These are phyloP conservation scores for Manacus vitellinus DNA, from an alignment of 2,113 vertebrate genomes.

Conservation along the genomic window DNA sequence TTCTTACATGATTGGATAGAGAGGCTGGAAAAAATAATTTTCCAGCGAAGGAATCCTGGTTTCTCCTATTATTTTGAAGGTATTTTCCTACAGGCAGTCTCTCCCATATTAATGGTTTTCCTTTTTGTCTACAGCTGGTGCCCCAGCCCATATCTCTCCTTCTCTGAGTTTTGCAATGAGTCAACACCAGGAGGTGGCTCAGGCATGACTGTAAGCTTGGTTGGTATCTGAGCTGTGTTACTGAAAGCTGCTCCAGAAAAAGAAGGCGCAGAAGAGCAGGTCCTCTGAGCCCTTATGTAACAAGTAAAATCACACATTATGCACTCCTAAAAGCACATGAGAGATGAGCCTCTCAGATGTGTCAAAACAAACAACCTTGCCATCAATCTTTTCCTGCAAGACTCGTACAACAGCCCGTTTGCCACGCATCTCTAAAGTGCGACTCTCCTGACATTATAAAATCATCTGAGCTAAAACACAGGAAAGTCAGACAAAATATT, in stretches of 20 bases:
- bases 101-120: background rate
- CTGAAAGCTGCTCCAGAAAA: constrained; percentile 30
- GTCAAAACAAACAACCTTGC: constrained; percentile 1
- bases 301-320: background rate
- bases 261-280: background rate
- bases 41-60: background rate
- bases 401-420: background rate
- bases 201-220: background rate
- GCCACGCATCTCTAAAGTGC: background rate
- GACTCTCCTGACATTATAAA: background rate
- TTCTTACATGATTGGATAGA: background rate
- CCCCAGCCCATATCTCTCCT: background rate
- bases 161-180: background rate
- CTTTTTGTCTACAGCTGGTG: background rate
- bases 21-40: background rate
- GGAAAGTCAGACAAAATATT: background rate
- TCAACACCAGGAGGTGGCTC: background rate
- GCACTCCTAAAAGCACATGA: background rate
- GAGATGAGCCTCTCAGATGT: background rate
- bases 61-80: background rate
- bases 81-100: background rate
- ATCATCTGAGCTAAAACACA: background rate
- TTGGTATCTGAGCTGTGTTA: background rate
- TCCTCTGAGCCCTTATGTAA: background rate
- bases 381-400: background rate